These are phyloP conservation scores for Saccostrea glomerata DNA, from an alignment of 1,140 invertebrate species.

Conservation along the genomic window DNA sequence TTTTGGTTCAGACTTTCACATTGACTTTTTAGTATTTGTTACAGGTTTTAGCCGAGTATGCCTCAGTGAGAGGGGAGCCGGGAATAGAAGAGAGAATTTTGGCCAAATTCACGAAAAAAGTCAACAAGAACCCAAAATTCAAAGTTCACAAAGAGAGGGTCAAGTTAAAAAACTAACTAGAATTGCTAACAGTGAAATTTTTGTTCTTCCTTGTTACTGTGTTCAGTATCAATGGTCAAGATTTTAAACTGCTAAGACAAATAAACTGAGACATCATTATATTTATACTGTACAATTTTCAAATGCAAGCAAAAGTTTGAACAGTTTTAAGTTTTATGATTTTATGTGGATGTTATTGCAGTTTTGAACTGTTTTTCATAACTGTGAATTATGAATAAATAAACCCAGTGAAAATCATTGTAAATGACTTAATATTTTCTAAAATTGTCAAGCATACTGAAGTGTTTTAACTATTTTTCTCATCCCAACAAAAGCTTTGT, in stretches of 20 bases:
- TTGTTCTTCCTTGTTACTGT: neutral
- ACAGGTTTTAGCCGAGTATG: slow-evolving; percentile 68
- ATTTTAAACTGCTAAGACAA: too few relatives aligned
- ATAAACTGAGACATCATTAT: too few relatives aligned
- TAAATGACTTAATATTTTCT: too few relatives aligned
- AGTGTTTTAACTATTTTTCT: too few relatives aligned
- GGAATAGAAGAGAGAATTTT: slow-evolving; percentile 64
- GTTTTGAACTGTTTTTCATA: too few relatives aligned
- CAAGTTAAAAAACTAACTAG: slow-evolving; percentile 45
- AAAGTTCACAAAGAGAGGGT: slow-evolving; percentile 67
- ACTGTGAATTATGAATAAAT: too few relatives aligned
- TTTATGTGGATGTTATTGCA: too few relatives aligned
- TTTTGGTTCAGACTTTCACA: too few relatives aligned
- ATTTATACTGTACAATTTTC: neutral
- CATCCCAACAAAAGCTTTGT: too few relatives aligned
- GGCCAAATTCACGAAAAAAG: slow-evolving; percentile 68
- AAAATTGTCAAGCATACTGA: too few relatives aligned
- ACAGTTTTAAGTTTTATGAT: too few relatives aligned
- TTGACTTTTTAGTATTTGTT: neutral
- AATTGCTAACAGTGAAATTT: neutral
- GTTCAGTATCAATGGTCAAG: neutral
- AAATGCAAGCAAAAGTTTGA: neutral
- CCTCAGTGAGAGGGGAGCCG: slow-evolving; percentile 56
- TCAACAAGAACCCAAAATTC: slow-evolving; percentile 65
- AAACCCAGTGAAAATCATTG: too few relatives aligned